Base-by-base conservation (phyloP, 2,113 vertebrate species). In the Pelusios castaneus region DNA sequence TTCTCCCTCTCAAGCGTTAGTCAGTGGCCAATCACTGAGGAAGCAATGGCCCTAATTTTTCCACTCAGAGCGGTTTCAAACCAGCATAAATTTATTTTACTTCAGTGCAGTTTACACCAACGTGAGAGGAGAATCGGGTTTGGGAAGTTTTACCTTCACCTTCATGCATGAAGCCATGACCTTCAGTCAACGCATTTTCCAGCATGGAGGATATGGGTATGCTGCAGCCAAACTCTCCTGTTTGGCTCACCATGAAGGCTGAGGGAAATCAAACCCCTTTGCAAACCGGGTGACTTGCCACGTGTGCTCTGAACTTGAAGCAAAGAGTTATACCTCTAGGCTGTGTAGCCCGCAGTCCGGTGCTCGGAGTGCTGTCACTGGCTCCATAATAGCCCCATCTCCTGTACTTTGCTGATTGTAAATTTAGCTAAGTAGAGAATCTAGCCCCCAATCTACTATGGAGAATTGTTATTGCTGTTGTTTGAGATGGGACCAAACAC, bases 21-120 rank as follows among this genome's bases (percentile, higher is more conserved):
- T n/a, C 34, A 67, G 17, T 90, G 91, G 90, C n/a, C 87, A 80
- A 51, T 29, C 84, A 21, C 38, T 92, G 76, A 96, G 89, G 76
- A 95, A 91, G 96, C 95, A 95, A 94, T 85, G 84, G 85, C 91
- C 83, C 84, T 63, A 81, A n/a, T 83, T 97, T 94, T 92, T 43
- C 21, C 92, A 85, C 95, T 89, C 75, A 80, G 43, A 63, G 19
- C 77, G 89, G 90, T 91, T 95, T 78, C 70, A 89, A 49, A n/a
- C 60, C 89, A 93, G 82, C 84, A 92, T 95, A 96, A 79, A 83
- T 77, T 95, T 95, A 82, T 83, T 92, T 95, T 94, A 84, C 92
- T 95, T 93, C 83, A 82, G 91, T 93, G 87, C 93, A 86, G 89
- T 90, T 93, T 82, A 90, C 63, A 67, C 34, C 34, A 67, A 16